Evolutionary conservation across 2,113 vertebrate genomes (phyloP), one percentile per base, ranked within the genome.

Genomic region (Gadus macrocephalus): DNA sequence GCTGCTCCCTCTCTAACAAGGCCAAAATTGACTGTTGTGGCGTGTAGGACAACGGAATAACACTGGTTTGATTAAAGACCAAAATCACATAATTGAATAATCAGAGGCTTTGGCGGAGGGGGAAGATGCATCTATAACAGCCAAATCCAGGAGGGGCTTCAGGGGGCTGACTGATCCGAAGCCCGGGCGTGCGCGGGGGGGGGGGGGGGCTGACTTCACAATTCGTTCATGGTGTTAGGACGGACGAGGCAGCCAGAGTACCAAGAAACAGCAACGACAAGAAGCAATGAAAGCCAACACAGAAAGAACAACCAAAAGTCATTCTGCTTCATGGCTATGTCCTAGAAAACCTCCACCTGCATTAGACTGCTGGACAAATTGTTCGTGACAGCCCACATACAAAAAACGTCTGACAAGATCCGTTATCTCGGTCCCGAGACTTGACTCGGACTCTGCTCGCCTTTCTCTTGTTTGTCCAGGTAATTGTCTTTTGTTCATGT

Each of bases 1-100:
- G 49, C 67, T 62, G 70, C 66, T 62, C 53, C 38, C 11, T 53
- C 20, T 15, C 31, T 62, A 59, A 55, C 62, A 28, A 27, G 67
- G 38, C 53, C 53, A n/a, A 35, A 53, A 53, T 27, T 22, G 16
- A 71, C 31, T 53, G 55, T 38, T 63, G 31, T 65, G 17, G 25
- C 49, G 31, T 16, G 12, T 22, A 59, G 69, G 22, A 64, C 55
- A 66, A 6, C 35, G 12, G 14, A 15, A 15, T 63, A 58, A 56
- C 65, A 27, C 20, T 4, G 16, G 7, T 61, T 69, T 69, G 66
- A 77, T 77, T 69, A 64, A 49, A 58, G 27, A 55, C 64, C 64
- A 20, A 15, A 53, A 67, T 20, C 59, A 20, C 20, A 35, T 70
- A 70, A 78, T 67, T 67, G 22, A 73, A 67, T 56, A 25, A 61